phyloP scores from a whole-genome alignment of 1,140 invertebrate species.

The Choristoneura fumiferana region DNA sequence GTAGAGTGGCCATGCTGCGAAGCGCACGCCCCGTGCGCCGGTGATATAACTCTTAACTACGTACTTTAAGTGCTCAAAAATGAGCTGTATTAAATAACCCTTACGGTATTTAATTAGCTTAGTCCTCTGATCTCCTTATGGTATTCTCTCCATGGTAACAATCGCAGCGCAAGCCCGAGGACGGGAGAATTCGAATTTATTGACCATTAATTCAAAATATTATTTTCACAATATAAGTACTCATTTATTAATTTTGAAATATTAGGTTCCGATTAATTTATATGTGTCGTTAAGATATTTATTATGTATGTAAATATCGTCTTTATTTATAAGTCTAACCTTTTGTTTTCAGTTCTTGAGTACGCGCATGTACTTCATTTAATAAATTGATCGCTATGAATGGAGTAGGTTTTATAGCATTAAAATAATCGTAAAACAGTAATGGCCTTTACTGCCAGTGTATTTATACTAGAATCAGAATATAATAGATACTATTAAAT shows the following conservation, averaged over 20 bases:
- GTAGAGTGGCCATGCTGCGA: slow-evolving; percentile 75
- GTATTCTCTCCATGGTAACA: slow-evolving; percentile 24
- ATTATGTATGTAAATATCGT: slow-evolving; percentile 77
- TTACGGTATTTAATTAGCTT: slow-evolving; percentile 39
- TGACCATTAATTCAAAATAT: slow-evolving; percentile 79
- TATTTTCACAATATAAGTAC: slow-evolving; percentile 79
- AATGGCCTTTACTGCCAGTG: too few species aligned
- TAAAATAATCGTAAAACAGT: too few species aligned
- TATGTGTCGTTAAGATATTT: slow-evolving; percentile 77
- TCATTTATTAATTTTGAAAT: slow-evolving; percentile 79
- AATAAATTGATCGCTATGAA: slow-evolving; percentile 32
- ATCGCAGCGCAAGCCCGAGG: slow-evolving; percentile 73
- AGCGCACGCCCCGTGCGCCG: slow-evolving; percentile 57
- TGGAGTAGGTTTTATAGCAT: background rate
- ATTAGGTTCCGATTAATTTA: slow-evolving; percentile 78
- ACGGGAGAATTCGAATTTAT: slow-evolving; percentile 78
- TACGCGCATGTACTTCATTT: slow-evolving; percentile 43
- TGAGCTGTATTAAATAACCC: slow-evolving; percentile 46
- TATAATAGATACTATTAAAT: too few species aligned
- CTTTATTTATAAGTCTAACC: slow-evolving; percentile 74
- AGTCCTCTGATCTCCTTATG: slow-evolving; percentile 27
- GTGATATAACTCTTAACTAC: slow-evolving; percentile 34
- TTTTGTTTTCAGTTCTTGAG: slow-evolving; percentile 63
- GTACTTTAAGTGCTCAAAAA: slow-evolving; percentile 35
- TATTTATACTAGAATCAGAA: too few species aligned